phyloP scores from a whole-genome alignment of 2,113 vertebrate genomes.

The Penelope pileata region DNA sequence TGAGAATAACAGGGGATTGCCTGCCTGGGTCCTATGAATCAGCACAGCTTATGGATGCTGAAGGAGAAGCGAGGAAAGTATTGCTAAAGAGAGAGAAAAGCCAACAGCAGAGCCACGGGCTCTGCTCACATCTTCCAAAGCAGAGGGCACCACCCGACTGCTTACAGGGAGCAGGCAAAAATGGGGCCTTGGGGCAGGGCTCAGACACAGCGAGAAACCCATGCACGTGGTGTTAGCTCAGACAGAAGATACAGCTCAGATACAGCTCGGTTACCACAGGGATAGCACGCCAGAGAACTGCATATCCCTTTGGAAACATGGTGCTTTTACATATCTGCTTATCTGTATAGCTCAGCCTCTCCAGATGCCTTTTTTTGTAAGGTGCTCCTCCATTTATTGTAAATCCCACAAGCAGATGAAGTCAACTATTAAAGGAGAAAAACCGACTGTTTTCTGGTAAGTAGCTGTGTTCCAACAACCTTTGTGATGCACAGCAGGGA shows the following conservation, averaged over 20 bases:
- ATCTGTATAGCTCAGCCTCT: not conserved
- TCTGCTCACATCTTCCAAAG: not conserved
- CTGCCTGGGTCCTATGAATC: not conserved
- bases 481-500: not conserved
- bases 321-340: not conserved
- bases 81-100: not conserved
- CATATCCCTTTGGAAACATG: not conserved
- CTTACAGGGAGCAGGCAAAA: not conserved
- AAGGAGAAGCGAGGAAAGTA: not conserved
- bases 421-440: not conserved
- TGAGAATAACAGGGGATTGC: not conserved
- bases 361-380: rapidly evolving
- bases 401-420: not conserved
- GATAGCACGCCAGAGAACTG: not conserved
- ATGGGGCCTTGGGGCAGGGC: not conserved
- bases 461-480: not conserved
- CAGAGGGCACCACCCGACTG: not conserved
- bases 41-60: not conserved
- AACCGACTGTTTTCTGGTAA: not conserved
- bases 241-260: not conserved
- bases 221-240: not conserved
- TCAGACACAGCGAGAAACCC: rapidly evolving
- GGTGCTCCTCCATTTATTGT: not conserved
- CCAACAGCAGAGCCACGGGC: not conserved
- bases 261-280: rapidly evolving